Evolutionary conservation across 1,140 invertebrate genomes (phyloP), one percentile per base, ranked within the genome.

Genomic region (Drosophila leontia): DNA sequence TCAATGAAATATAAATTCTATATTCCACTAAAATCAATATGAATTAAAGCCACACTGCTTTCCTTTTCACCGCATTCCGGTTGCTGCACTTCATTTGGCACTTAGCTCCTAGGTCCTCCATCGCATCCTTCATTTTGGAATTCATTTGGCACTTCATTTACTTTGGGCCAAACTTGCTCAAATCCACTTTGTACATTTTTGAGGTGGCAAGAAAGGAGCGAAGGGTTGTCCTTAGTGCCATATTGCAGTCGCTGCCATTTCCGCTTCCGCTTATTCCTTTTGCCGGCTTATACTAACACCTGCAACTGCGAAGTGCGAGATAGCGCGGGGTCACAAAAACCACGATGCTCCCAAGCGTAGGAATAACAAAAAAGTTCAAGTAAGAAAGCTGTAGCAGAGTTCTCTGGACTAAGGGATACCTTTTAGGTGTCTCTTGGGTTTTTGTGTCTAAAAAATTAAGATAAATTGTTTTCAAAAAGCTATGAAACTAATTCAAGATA

Each of bases 121-220:
- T 4, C 45, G 44, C 70, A 75, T 75, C 62, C 44, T 42, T 60
- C 68, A 71, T 82, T 87, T 79, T 37, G 65, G 74, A 82, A 88
- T 87, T 87, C 67, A 82, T 82, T 85, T 85, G 64, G 60, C 82
- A 71, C 58, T 80, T 62, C 63, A 70, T 78, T 86, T 87, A 76
- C 59, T 74, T 72, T 72, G 63, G 53, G 44, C 47, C 53, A 61
- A 87, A 87, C 76, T 88, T 87, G 67, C 51, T 51, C 56, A 84
- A 87, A 88, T 84, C 80, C 85, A 84, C 84, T 90, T 90, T 84
- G 76, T 76, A 90, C 72, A 84, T 84, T 90, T 90, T 81, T 51
- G 44, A 35, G 65, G 19, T 29, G 35, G 35, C 11, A 12, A 3
- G 15, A 19, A n/a, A 15, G 11, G n/a, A 1, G 19, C 15, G 42